phyloP scores from a whole-genome alignment of 1,140 invertebrate species.

The Dreissena polymorpha region DNA sequence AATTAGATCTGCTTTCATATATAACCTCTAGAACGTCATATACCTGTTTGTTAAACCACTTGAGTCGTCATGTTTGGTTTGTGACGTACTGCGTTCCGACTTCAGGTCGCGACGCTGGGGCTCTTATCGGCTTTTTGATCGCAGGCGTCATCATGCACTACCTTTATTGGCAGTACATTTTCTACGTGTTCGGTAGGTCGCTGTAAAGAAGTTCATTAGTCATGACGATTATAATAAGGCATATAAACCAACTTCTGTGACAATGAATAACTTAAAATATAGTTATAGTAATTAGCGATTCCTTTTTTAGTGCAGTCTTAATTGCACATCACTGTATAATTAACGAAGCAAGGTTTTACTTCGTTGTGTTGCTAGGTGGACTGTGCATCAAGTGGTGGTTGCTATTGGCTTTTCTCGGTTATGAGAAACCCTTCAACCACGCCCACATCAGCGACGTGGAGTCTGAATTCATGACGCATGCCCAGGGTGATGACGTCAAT shows the following conservation, averaged over 20 bases:
- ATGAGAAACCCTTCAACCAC: constrained; percentile 73
- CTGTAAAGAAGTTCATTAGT: not conserved
- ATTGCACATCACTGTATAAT: too few species aligned
- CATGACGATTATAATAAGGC: not conserved
- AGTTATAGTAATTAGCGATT: too few species aligned
- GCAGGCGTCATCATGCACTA: constrained; percentile 72
- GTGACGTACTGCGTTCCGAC: too few species aligned
- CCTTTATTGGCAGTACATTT: constrained; percentile 66
- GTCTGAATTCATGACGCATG: constrained; percentile 67
- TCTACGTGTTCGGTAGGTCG: constrained; percentile 62
- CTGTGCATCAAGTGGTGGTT: constrained; percentile 72
- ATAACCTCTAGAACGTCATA: too few species aligned
- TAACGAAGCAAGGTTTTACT: too few species aligned
- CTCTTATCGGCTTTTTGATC: constrained; percentile 72
- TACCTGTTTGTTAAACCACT: too few species aligned
- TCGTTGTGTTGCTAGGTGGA: constrained; percentile 65
- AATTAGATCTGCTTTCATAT: too few species aligned
- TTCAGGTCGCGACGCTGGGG: constrained; percentile 73
- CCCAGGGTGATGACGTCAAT: constrained; percentile 68
- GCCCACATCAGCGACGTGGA: too few species aligned
- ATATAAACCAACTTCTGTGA: too few species aligned
- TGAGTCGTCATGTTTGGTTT: too few species aligned
- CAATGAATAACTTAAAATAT: too few species aligned
- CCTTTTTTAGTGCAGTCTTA: too few species aligned
- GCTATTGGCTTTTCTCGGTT: constrained; percentile 64